Evolutionary conservation across 2,888 invertebrate species (phyloP), one percentile per base, ranked within the genome.

Genomic region (Plagodis pulveraria): DNA sequence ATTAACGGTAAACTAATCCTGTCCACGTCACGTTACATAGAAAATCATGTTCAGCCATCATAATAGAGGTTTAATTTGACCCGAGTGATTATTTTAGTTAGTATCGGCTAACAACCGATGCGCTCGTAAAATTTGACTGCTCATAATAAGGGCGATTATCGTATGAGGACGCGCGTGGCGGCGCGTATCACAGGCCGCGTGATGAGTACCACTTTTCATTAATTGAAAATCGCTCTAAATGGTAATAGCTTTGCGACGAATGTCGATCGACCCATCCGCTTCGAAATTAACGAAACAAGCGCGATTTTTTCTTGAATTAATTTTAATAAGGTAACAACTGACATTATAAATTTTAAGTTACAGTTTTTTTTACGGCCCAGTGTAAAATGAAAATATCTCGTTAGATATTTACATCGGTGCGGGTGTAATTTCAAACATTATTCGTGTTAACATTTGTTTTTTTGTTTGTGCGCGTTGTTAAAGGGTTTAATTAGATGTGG

Each of bases 81-180:
- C 78, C 81, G 74, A 82, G 83, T 83, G 80, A 81, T 84, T 81
- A 86, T 84, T 87, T 84, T 86, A 22, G 82, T 84, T 84, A 83
- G 84, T 82, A 83, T 81, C 83, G 80, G 81, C 80, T 86, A 86
- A 86, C 85, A 86, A 82, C 84, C 88, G 83, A 83, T 81, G 84
- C 77, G 89, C 79, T 91, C 90, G 84, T 91, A 90, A 91, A 91
- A 91, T 89, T 90, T 90, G 90, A 90, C 88, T 90, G 90, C 87
- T 70, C 82, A 87, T 90, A 91, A 89, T 90, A 86, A 89, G 89
- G 74, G 83, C 86, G 84, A 88, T 88, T 86, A 89, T 84, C 79
- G 81, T 79, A 73, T 78, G 76, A 74, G 72, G 81, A 81, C 76
- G 78, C 81, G 81, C 77, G 82, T 78, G 78, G 81, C 83, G 83